These are phyloP conservation scores for Styela plicata DNA, from an alignment of 23 tunicate genomes.

Conservation along the genomic window DNA sequence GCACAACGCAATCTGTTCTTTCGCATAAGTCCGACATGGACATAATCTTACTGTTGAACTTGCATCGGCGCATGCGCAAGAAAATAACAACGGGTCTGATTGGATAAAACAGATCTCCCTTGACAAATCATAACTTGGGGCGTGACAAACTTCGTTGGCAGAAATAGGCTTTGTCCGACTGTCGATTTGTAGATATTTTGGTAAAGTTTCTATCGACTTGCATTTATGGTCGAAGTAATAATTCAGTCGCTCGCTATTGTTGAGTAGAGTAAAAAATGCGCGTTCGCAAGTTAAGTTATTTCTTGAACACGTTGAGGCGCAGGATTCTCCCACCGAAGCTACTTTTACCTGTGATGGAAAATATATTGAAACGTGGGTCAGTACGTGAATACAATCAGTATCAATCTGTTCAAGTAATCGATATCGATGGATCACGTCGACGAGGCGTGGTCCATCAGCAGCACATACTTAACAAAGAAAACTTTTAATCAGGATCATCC, in stretches of 20 bases:
- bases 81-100: slow-evolving; percentile 61
- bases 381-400: too few species aligned
- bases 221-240: slow-evolving; percentile 22
- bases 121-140: slow-evolving; percentile 41
- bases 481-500: too few species aligned
- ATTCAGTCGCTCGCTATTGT: slow-evolving; percentile 21
- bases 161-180: neutral
- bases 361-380: too few species aligned
- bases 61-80: slow-evolving; percentile 75
- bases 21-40: slow-evolving; percentile 55
- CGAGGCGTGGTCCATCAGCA: too few species aligned
- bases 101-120: slow-evolving; percentile 44
- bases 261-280: slow-evolving; percentile 46
- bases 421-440: too few species aligned
- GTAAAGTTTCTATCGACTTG: neutral
- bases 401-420: too few species aligned
- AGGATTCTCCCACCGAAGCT: slow-evolving; percentile 45
- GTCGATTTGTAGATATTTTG: slow-evolving; percentile 10
- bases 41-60: slow-evolving; percentile 45
- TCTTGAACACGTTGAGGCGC: slow-evolving; percentile 63
- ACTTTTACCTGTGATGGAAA: slow-evolving; percentile 39
- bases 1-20: slow-evolving; percentile 57
- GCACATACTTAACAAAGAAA: too few species aligned
- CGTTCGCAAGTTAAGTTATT: slow-evolving; percentile 79
- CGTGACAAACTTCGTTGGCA: slow-evolving; percentile 48